These are phyloP conservation scores for Tenebrio molitor DNA, from an alignment of 1,140 invertebrate species.

Conservation along the genomic window DNA sequence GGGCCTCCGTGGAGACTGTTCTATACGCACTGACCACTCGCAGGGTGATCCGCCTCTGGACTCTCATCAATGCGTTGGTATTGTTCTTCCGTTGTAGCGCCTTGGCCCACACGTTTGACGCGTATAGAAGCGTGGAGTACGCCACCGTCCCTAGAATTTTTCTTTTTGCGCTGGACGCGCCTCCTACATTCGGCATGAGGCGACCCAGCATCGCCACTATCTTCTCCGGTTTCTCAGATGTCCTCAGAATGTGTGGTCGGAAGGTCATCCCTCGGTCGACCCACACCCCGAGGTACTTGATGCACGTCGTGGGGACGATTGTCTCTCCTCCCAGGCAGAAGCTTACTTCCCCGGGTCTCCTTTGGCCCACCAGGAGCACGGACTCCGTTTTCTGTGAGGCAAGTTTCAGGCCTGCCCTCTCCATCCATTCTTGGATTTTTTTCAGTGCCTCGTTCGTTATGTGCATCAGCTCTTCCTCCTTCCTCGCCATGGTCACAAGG, in stretches of 20 bases:
- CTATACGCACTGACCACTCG: slow-evolving; percentile 49
- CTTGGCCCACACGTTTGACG: slow-evolving; percentile 51
- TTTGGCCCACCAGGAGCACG: slow-evolving; percentile 43
- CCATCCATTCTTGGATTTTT: slow-evolving; percentile 39
- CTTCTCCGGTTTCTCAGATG: slow-evolving; percentile 43
- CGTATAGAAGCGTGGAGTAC: slow-evolving; percentile 55
- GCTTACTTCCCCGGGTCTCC: not conserved
- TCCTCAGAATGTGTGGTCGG: slow-evolving; percentile 44
- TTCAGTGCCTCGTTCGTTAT: slow-evolving; percentile 40
- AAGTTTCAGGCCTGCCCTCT: slow-evolving; percentile 45
- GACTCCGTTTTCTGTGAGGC: slow-evolving; percentile 58
- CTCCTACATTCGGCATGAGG: slow-evolving; percentile 57
- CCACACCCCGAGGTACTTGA: slow-evolving; percentile 54
- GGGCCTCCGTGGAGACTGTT: slow-evolving; percentile 49
- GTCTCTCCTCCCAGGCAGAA: not conserved
- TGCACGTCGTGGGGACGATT: slow-evolving; percentile 25
- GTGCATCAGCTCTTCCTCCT: slow-evolving; percentile 35
- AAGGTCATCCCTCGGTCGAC: slow-evolving; percentile 50
- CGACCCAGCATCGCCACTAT: slow-evolving; percentile 45
- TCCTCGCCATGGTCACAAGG: slow-evolving; percentile 33
- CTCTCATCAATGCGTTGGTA: too few relatives aligned
- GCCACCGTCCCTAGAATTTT: slow-evolving; percentile 52
- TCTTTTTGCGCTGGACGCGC: slow-evolving; percentile 50
- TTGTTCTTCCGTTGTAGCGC: slow-evolving; percentile 47
- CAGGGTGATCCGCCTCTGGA: slow-evolving; percentile 50